Evolutionary conservation across 2,797 vertebrate species (phyloP), one percentile per base, ranked within the genome.

Genomic region (Leucoraja ocellata): DNA sequence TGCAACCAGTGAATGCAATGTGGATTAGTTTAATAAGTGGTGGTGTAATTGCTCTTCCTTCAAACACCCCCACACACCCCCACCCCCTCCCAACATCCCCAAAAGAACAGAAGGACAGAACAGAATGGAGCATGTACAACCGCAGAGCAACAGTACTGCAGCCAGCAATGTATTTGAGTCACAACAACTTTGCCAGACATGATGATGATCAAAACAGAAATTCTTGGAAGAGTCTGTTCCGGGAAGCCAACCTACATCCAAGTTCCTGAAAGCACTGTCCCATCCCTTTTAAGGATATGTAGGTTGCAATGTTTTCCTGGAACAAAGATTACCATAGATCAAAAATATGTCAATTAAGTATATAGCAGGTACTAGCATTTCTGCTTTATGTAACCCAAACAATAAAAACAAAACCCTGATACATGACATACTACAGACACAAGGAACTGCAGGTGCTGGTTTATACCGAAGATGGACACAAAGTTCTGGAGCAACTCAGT

Each of bases 161-260:
- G 58, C 58, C 13, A n/a, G 7, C 83, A 86, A 13, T 4, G 63
- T 28, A 65, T 86, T 61, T 86, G 83, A 6, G 16, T 28, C 28
- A 86, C 28, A 32, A 86, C 58, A 86, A 32, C 28, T 18, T 86
- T 86, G 83, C 83, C 83, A 86, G 61, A 65, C 14, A 65, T 32
- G 63, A n/a, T 65, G 58, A 58, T 65, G 83, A 58, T 6, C 16
- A 61, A 86, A 86, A 65, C 63, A 86, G 61, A 16, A 86, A 86
- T 86, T 86, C 83, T n/a, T 86, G 83, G 83, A 63, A 86, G 58
- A 65, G 58, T 58, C 28, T 21, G 83, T 65, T 65, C 58, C 83
- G 32, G 83, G 83, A 86, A 63, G 61, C 63, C 58, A 63, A 86
- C 28, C 61, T 86, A 32, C 61, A 65, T 86, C 83, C n/a, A 86